Conservation (phyloP, 2,113 vertebrate genomes). For the Nipponia nippon region DNA sequence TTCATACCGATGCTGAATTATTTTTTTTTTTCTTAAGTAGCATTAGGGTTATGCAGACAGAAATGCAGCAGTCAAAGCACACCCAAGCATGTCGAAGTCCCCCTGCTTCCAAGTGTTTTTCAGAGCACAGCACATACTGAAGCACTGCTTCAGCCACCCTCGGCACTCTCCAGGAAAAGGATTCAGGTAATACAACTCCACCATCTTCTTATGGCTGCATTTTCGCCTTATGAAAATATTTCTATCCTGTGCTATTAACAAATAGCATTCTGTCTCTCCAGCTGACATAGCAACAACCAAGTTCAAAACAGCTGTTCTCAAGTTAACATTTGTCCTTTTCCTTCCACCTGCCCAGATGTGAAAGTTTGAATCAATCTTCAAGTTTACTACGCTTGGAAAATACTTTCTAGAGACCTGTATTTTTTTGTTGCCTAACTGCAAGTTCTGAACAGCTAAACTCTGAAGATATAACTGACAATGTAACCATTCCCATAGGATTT, state of each 20-base stretch:
- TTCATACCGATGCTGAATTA: rapidly evolving
- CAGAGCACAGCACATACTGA: not conserved
- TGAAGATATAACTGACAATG: not conserved
- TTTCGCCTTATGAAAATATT: not conserved
- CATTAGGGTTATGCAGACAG: not conserved
- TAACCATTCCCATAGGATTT: not conserved
- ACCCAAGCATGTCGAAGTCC: rapidly evolving
- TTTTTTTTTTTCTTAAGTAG: not conserved
- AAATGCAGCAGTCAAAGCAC: not conserved
- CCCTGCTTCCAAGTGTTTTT: not conserved
- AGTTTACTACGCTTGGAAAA: not conserved
- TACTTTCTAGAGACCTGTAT: not conserved
- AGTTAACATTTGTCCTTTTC: not conserved
- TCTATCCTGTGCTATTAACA: not conserved
- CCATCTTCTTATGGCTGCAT: not conserved
- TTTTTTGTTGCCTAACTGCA: not conserved
- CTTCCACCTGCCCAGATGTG: not conserved
- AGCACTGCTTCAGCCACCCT: not conserved
- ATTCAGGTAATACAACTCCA: not conserved
- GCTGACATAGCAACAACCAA: not conserved
- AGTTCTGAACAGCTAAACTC: not conserved
- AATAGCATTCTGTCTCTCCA: not conserved
- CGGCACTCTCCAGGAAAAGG: not conserved
- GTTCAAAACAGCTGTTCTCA: not conserved
- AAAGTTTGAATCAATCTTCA: not conserved